phyloP scores from a whole-genome alignment of 2,797 vertebrate genomes.

The Chiloscyllium punctatum region DNA sequence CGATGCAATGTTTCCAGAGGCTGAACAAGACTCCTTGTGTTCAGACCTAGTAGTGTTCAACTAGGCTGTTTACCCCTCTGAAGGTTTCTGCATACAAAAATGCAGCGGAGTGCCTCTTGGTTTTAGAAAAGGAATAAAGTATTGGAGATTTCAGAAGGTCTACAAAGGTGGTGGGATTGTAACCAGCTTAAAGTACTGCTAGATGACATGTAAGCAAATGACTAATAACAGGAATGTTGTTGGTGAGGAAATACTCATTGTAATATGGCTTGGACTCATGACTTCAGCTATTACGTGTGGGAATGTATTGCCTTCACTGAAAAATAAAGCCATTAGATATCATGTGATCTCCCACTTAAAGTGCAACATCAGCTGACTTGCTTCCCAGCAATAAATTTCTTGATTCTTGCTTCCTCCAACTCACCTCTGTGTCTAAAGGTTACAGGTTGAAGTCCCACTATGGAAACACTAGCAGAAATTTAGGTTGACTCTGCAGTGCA shows the following conservation, averaged over 20 bases:
- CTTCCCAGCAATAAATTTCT: neutral
- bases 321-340: neutral
- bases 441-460: neutral
- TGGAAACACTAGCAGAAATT: neutral
- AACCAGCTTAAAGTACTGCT: neutral
- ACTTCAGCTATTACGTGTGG: neutral
- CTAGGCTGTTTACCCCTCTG: neutral
- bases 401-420: neutral
- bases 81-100: neutral
- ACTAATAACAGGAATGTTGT: neutral
- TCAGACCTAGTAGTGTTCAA: neutral
- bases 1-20: neutral
- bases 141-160: too few species aligned
- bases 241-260: neutral
- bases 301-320: neutral
- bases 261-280: neutral
- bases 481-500: neutral
- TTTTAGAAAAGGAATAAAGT: neutral
- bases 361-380: neutral
- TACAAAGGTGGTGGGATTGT: too few species aligned
- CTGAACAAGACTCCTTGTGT: neutral
- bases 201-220: neutral
- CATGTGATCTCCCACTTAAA: neutral
- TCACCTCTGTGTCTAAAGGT: neutral
- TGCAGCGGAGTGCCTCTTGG: neutral